A percentile compares a stretch with the other conserved stretches of the same genome.
Conservation (phyloP, 1,140 invertebrate genomes). For the Helicoverpa zea region DNA sequence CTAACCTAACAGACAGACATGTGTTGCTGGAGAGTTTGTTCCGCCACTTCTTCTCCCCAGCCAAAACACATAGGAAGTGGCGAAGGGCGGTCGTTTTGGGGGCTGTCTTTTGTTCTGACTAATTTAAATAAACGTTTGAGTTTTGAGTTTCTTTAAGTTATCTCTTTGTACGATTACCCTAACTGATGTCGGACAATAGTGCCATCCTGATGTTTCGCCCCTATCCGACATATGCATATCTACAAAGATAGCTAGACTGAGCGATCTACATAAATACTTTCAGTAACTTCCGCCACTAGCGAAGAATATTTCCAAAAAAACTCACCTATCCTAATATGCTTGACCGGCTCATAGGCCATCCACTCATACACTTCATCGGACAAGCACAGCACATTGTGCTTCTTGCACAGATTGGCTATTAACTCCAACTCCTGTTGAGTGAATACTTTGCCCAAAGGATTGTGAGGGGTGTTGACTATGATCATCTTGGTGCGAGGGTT, state of each 20-base stretch:
- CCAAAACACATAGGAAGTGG: too few species aligned
- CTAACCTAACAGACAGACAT: too few species aligned
- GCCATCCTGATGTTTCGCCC: too few species aligned
- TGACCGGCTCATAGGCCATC: conserved; percentile 95
- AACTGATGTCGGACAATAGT: too few species aligned
- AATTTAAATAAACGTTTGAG: too few species aligned
- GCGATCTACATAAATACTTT: not conserved
- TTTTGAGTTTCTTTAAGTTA: too few species aligned
- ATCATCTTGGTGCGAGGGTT: conserved; percentile 97
- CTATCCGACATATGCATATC: not conserved
- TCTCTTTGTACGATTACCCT: too few species aligned
- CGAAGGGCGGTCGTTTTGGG: too few species aligned
- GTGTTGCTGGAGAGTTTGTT: too few species aligned
- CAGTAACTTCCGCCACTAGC: not conserved
- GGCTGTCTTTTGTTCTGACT: too few species aligned
- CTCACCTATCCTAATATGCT: conserved; percentile 96
- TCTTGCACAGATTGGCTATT: conserved; percentile 96
- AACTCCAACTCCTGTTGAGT: conserved; percentile 90
- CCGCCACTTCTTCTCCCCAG: too few species aligned
- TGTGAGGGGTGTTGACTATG: conserved; percentile 98
- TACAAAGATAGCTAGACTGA: not conserved
- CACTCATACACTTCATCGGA: conserved; percentile 99
- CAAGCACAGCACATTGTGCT: conserved; percentile 96
- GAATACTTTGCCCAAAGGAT: conserved; percentile 98
- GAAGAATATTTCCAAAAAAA: conserved; percentile 10